phyloP scores from a whole-genome alignment of 2,113 vertebrate species.

The Bagarius yarrelli region DNA sequence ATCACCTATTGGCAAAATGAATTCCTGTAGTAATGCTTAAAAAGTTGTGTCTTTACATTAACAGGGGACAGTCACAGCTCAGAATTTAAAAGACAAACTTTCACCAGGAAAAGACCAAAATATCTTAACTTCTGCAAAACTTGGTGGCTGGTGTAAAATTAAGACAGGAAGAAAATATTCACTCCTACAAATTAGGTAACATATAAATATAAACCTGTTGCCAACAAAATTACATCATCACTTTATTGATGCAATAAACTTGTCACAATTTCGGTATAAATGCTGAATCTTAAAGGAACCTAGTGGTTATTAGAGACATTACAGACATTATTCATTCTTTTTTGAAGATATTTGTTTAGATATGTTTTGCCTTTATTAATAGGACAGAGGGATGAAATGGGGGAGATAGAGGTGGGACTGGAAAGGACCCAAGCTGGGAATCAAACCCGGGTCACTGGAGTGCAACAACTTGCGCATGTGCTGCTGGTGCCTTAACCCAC shows the following conservation, averaged over 20 bases:
- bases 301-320: not conserved
- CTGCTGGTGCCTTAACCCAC: no score
- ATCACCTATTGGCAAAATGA: conserved; percentile 75
- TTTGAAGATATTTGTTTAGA: no score
- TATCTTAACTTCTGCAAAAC: not conserved
- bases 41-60: conserved; percentile 27
- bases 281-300: not conserved
- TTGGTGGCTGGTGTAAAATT: not conserved
- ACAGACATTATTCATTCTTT: no score
- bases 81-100: not conserved
- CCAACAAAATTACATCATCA: not conserved
- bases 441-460: no score
- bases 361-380: no score
- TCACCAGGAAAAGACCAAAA: not conserved
- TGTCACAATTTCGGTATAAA: not conserved
- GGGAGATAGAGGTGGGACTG: no score
- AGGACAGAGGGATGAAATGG: no score
- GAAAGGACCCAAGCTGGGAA: no score
- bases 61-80: conserved; percentile 50
- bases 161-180: not conserved
- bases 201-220: not conserved
- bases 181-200: not conserved
- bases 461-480: no score
- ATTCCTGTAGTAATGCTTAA: not conserved
- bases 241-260: not conserved